A percentile compares a stretch with the other conserved stretches of the same genome.
phyloP scores from a whole-genome alignment of 2,797 vertebrate species.

The Acrossocheilus wenchowensis region DNA sequence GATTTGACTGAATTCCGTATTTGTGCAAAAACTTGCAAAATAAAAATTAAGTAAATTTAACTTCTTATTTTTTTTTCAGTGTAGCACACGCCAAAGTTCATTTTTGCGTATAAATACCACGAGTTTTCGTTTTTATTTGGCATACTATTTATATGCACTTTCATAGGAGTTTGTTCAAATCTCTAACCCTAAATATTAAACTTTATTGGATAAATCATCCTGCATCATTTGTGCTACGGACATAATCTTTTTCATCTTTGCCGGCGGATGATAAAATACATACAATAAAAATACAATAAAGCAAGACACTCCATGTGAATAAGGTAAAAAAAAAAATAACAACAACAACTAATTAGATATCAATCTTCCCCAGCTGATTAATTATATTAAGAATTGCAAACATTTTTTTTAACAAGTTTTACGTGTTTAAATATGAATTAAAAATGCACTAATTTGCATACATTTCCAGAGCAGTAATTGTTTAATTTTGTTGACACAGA shows the following conservation, averaged over 20 bases:
- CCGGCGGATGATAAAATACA: neutral
- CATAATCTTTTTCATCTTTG: neutral
- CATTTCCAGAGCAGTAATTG: neutral
- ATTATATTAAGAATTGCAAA: neutral
- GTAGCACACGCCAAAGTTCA: no score
- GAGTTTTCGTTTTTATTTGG: no score
- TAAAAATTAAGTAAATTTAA: no score
- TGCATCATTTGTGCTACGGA: neutral
- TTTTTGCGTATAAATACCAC: no score
- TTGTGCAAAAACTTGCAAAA: no score
- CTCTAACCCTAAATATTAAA: neutral
- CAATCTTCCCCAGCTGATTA: neutral
- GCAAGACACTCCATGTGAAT: neutral
- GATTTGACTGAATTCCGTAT: no score
- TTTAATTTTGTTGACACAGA: neutral
- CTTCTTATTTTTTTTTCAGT: no score
- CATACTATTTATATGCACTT: no score
- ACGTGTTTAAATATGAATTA: neutral
- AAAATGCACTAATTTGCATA: neutral
- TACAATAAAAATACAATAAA: neutral
- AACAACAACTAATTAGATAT: neutral
- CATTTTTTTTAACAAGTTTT: no score
- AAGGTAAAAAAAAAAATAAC: neutral
- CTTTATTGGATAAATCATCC: neutral
- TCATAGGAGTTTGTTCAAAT: neutral